Evolutionary conservation across 30 jellyfish, hydroid and myxozoan species (phyloP).

Genomic region (Aurelia aurita complex sp. Pacific): DNA sequence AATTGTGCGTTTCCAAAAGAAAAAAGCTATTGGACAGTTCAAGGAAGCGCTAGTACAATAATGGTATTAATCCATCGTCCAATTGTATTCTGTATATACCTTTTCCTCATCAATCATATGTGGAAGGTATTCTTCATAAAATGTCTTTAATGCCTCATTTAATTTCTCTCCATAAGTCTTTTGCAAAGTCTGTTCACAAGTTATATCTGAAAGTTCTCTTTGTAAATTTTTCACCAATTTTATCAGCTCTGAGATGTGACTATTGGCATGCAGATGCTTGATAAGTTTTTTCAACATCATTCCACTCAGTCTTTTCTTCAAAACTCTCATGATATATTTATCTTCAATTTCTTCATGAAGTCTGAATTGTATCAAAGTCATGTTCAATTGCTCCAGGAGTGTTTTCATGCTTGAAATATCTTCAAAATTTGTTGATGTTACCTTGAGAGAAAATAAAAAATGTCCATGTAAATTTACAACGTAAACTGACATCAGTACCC

Average conservation of each 20-base stretch:
- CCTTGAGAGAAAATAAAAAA: constrained; percentile 26
- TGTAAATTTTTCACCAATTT: constrained; percentile 58
- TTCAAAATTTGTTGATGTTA: constrained; percentile 76
- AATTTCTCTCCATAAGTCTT: constrained; percentile 65
- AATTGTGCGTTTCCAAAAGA: no score
- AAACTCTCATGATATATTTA: constrained; percentile 83
- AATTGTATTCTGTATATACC: constrained; percentile 16
- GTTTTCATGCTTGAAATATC: constrained; percentile 59
- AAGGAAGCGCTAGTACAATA: no score
- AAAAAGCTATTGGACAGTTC: no score
- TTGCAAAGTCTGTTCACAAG: constrained; percentile 36
- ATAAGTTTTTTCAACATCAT: constrained; percentile 65
- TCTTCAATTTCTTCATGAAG: constrained; percentile 95
- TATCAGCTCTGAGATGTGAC: constrained; percentile 83
- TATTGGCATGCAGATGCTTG: constrained; percentile 82
- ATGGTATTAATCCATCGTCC: no score
- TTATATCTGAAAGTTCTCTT: constrained; percentile 44
- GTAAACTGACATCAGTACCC: no score
- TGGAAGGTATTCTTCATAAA: constrained; percentile 88
- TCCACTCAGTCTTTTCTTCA: constrained; percentile 76
- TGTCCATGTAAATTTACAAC: no score
- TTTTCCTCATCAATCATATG: constrained; percentile 96
- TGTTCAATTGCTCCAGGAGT: constrained; percentile 67
- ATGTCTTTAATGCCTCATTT: constrained; percentile 53
- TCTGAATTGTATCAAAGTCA: constrained; percentile 58